Evolutionary conservation across 1,140 invertebrate genomes (phyloP).

Genomic region (Holcopasites calliopsidis): DNA sequence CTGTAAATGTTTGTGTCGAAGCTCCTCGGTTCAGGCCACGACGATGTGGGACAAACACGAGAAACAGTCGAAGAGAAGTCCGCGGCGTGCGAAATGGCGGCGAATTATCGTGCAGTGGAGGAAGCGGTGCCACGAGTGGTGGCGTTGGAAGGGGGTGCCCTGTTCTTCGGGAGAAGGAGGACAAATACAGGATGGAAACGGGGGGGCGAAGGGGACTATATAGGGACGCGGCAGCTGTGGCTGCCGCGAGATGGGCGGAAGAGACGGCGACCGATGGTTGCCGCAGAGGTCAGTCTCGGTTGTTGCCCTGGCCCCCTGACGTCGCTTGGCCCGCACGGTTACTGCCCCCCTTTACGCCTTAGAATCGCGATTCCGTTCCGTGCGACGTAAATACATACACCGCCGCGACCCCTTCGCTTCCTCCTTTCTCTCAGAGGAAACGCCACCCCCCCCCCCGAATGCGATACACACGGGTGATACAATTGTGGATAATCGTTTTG

Average conservation of each 20-base stretch:
- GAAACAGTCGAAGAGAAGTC: conserved; percentile 9
- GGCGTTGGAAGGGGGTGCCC: not conserved
- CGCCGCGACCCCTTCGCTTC: not conserved
- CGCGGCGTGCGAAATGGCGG: conserved; percentile 45
- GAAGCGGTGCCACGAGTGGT: conserved; percentile 29
- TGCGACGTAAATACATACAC: conserved; percentile 9
- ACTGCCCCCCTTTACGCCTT: conserved; percentile 14
- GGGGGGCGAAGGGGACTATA: not conserved
- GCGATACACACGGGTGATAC: no score
- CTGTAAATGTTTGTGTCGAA: conserved; percentile 41
- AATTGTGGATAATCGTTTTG: no score
- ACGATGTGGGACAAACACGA: conserved; percentile 46
- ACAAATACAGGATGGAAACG: not conserved
- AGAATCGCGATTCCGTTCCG: conserved; percentile 11
- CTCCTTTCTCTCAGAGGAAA: conserved; percentile 20
- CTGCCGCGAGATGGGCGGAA: not conserved
- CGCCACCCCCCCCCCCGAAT: not conserved
- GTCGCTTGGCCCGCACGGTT: conserved; percentile 54
- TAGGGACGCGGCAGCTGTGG: not conserved
- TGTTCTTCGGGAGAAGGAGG: not conserved
- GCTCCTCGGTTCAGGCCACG: conserved; percentile 3
- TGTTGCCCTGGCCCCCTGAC: conserved; percentile 64
- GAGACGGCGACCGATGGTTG: conserved; percentile 43
- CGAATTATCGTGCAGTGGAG: conserved; percentile 42
- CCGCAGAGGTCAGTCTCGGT: conserved; percentile 68